Conservation (phyloP, 2,113 vertebrate genomes). For the Willisornis vidua region DNA sequence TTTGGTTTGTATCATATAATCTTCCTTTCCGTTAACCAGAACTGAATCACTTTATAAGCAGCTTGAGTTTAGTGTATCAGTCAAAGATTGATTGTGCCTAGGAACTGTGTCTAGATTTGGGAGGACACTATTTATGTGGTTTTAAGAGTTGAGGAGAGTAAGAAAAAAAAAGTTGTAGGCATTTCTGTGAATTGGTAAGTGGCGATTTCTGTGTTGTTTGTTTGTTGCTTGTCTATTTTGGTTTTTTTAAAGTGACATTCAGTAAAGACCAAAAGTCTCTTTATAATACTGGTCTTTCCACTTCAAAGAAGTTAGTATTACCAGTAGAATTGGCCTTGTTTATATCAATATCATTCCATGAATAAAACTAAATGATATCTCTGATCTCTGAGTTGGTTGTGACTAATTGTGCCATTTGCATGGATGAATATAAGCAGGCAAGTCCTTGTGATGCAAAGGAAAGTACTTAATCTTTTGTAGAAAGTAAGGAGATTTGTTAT, state of each 20-base stretch:
- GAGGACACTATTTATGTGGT: neutral
- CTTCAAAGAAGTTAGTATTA: neutral
- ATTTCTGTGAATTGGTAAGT: neutral
- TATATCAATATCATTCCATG: neutral
- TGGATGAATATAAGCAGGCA: neutral
- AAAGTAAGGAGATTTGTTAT: neutral
- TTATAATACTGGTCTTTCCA: neutral
- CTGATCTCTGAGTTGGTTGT: neutral
- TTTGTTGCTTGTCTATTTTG: neutral
- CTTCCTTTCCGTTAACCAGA: constrained; percentile 31
- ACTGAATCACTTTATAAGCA: neutral
- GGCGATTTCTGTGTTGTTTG: neutral
- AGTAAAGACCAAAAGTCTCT: neutral
- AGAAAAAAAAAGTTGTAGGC: neutral
- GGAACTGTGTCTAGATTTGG: neutral
- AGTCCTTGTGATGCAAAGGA: neutral
- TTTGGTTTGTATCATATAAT: constrained; percentile 11
- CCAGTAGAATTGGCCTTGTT: neutral
- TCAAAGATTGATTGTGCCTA: neutral
- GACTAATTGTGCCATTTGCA: neutral
- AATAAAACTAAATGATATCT: neutral
- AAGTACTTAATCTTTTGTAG: neutral
- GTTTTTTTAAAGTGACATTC: neutral
- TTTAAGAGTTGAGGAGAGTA: neutral
- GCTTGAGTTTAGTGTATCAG: neutral